These are phyloP conservation scores for Drosophila elegans DNA, from an alignment of 1,140 invertebrate species.

Conservation along the genomic window DNA sequence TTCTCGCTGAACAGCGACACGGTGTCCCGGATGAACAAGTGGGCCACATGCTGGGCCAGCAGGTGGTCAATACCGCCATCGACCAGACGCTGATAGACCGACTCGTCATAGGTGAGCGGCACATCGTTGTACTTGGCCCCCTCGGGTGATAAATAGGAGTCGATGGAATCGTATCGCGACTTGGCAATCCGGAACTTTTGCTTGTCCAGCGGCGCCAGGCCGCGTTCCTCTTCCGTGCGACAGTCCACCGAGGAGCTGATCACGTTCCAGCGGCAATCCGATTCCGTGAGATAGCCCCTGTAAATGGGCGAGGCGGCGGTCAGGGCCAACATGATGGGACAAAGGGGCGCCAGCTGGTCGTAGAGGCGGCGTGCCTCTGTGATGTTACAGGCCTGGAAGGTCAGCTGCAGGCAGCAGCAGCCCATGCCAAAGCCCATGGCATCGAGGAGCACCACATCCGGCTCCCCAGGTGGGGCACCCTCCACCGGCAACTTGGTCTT, in stretches of 20 bases:
- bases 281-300: slow-evolving; percentile 96
- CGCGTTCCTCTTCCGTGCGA: slow-evolving; percentile 96
- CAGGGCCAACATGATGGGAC: slow-evolving; percentile 98
- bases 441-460: slow-evolving; percentile 98
- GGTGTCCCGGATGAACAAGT: slow-evolving; percentile 99
- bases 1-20: slow-evolving; percentile 98
- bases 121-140: slow-evolving; percentile 86
- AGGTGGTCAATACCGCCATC: slow-evolving; percentile 95
- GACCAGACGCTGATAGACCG: slow-evolving; percentile 91
- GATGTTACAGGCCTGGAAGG: slow-evolving; percentile 97
- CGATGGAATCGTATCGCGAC: slow-evolving; percentile 98
- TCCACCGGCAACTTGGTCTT: slow-evolving; percentile 94
- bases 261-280: slow-evolving; percentile 98
- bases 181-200: slow-evolving; percentile 96
- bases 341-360: slow-evolving; percentile 98
- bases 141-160: slow-evolving; percentile 96
- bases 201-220: slow-evolving; percentile 90
- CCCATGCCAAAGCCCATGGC: slow-evolving; percentile 99
- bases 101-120: slow-evolving; percentile 93
- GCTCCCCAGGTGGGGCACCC: slow-evolving; percentile 87
- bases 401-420: slow-evolving; percentile 98
- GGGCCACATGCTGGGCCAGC: slow-evolving; percentile 97
- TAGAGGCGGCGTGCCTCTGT: slow-evolving; percentile 97
- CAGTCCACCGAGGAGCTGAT: slow-evolving; percentile 98
- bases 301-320: slow-evolving; percentile 98